Conservation (phyloP, 2,888 invertebrate species). For the Drosophila basisetae region DNA sequence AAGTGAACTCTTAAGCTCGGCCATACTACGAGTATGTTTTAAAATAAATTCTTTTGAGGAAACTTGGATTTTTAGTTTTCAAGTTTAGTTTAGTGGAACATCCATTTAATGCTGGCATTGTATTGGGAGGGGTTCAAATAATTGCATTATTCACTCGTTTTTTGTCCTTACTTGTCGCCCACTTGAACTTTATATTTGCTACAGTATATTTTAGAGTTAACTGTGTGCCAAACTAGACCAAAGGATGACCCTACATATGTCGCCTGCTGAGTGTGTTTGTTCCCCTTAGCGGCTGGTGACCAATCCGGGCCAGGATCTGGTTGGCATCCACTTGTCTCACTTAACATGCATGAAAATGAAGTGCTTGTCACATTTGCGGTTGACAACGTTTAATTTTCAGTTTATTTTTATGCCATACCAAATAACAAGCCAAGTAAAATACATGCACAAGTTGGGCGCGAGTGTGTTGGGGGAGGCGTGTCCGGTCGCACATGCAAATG, state of each 20-base stretch:
- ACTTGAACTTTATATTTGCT: neutral
- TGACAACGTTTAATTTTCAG: slow-evolving; percentile 79
- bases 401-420: slow-evolving; percentile 64
- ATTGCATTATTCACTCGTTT: neutral
- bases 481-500: slow-evolving; percentile 57
- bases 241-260: slow-evolving; percentile 6
- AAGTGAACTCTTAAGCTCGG: neutral
- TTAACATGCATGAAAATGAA: slow-evolving; percentile 78
- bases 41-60: neutral
- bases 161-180: neutral
- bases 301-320: slow-evolving; percentile 36
- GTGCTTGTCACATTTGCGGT: slow-evolving; percentile 79
- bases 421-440: slow-evolving; percentile 59
- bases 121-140: neutral
- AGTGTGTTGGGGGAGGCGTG: slow-evolving; percentile 22
- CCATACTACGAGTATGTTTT: neutral
- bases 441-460: slow-evolving; percentile 8
- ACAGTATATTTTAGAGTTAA: neutral
- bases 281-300: slow-evolving; percentile 29
- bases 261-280: slow-evolving; percentile 9
- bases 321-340: slow-evolving; percentile 59
- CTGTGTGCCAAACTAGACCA: neutral
- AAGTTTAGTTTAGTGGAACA: neutral
- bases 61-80: neutral
- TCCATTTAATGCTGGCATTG: neutral